These are phyloP conservation scores for Ardeotis arabs DNA, from an alignment of 2,113 vertebrate genomes.

Conservation along the genomic window DNA sequence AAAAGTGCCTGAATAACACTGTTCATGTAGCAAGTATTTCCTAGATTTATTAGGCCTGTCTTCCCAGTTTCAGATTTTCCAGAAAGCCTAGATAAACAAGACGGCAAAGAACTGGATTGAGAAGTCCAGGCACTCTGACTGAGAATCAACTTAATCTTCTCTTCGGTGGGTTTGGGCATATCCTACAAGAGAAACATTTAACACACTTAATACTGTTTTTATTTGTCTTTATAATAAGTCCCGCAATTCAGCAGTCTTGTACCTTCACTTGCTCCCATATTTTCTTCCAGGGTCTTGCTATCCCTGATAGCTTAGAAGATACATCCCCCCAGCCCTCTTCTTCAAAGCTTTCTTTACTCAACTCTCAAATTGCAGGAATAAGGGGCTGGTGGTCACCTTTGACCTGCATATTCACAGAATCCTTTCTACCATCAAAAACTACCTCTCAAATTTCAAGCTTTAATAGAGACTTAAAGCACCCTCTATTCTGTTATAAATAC, in stretches of 20 bases:
- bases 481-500: background rate
- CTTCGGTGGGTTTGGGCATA: slow-evolving; percentile 90
- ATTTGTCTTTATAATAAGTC: background rate
- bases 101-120: slow-evolving; percentile 90
- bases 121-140: slow-evolving; percentile 99
- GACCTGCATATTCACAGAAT: background rate
- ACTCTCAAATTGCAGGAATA: background rate
- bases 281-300: background rate
- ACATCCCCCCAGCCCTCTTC: background rate
- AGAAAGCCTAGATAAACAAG: slow-evolving; percentile 87
- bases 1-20: slow-evolving; percentile 97
- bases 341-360: background rate
- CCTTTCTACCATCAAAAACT: background rate
- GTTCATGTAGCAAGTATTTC: slow-evolving; percentile 99
- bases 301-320: background rate
- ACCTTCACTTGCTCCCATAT: background rate
- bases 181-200: slow-evolving; percentile 77
- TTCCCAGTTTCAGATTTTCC: slow-evolving; percentile 98
- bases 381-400: background rate
- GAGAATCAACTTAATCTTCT: slow-evolving; percentile 93
- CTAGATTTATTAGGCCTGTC: slow-evolving; percentile 95
- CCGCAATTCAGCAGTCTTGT: background rate
- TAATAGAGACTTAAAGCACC: background rate
- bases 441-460: background rate
- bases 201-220: background rate